Conservation (phyloP, 2,888 invertebrate genomes). For the Phymatocera aterrima region DNA sequence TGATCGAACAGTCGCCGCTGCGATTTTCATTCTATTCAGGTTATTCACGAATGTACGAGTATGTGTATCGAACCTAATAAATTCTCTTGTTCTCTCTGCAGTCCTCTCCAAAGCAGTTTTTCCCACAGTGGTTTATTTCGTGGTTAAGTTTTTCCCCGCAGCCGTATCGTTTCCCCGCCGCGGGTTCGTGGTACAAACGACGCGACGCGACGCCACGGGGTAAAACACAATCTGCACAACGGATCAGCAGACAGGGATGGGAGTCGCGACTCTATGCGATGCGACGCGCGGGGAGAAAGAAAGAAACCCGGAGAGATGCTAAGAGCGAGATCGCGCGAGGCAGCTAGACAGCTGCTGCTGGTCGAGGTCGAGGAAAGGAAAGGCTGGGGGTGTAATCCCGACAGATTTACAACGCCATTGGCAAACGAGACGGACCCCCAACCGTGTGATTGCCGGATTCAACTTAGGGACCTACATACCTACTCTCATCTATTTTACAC, state of each 20-base stretch:
- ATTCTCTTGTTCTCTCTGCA: neutral
- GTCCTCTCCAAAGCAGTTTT: neutral
- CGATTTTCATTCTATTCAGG: neutral
- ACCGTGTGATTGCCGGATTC: conserved; percentile 38
- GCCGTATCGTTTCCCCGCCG: neutral
- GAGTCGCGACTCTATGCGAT: neutral
- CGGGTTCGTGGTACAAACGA: neutral
- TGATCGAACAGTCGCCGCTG: neutral
- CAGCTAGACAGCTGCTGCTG: neutral
- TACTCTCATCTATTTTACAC: conserved; percentile 23
- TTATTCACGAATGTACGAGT: no score
- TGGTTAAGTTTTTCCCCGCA: neutral
- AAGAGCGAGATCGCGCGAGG: conserved; percentile 10
- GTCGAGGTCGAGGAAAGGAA: neutral
- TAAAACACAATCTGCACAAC: conserved; percentile 12
- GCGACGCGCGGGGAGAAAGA: no score
- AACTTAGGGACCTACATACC: no score
- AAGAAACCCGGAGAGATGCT: neutral
- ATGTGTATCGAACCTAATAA: no score
- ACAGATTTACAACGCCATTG: conserved; percentile 35
- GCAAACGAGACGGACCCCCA: conserved; percentile 6
- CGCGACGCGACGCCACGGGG: no score
- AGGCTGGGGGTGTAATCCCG: conserved; percentile 26
- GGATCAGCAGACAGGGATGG: neutral
- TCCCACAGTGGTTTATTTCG: neutral